These are phyloP conservation scores for Hemibagrus wyckioides DNA, from an alignment of 2,113 vertebrate genomes.

Conservation along the genomic window DNA sequence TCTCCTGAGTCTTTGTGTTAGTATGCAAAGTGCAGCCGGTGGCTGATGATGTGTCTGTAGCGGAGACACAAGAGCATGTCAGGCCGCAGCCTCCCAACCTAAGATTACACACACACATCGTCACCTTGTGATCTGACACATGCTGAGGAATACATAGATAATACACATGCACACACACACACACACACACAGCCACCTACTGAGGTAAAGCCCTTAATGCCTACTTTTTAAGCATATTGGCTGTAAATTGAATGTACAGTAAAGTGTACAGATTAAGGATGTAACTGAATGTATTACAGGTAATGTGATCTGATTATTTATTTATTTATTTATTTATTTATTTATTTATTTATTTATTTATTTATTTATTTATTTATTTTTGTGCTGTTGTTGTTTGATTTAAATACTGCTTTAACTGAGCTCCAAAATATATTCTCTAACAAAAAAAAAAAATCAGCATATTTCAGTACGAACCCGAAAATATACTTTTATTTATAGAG, in stretches of 20 bases:
- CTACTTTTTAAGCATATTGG: neutral
- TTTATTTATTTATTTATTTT: neutral
- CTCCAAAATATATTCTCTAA: neutral
- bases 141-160: constrained; percentile 50
- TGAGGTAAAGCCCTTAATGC: constrained; percentile 12
- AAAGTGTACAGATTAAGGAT: neutral
- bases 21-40: constrained; percentile 55
- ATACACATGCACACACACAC: neutral
- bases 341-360: neutral
- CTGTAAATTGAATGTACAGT: neutral
- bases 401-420: neutral
- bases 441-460: no score
- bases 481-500: neutral
- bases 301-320: neutral
- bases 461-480: neutral
- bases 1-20: constrained; percentile 46
- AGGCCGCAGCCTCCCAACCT: constrained; percentile 54
- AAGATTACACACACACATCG: constrained; percentile 51
- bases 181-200: neutral
- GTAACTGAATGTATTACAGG: neutral
- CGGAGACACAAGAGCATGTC: constrained; percentile 55
- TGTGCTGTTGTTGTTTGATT: neutral
- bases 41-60: constrained; percentile 50
- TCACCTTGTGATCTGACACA: constrained; percentile 53
- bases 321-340: neutral